Evolutionary conservation across 2,888 invertebrate species (phyloP), one percentile per base, ranked within the genome.

Genomic region (Amaurobius ferox): DNA sequence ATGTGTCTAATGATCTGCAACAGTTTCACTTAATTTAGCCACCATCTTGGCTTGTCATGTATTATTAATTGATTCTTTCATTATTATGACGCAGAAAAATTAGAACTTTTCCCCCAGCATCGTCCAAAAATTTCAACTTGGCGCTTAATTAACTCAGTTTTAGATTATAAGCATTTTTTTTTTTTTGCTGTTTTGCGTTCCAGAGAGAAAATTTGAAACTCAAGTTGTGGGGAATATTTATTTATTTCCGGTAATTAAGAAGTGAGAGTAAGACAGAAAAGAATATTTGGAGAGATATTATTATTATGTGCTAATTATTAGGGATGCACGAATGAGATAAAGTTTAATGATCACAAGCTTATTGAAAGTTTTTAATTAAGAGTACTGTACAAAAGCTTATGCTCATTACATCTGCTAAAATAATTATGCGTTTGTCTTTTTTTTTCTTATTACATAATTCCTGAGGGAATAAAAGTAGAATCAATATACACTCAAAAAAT

Each of bases 51-150:
- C 67, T 39, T 80, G 80, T 80, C 72, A 66, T 67, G 73, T 66
- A 73, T 67, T 80, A 80, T 80, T 80, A 80, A 80, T 80, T 73
- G 80, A 73, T 80, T 80, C 44, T 44, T 64, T 80, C 67, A 67
- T 80, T 79, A 79, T 79, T 79, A 71, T 61, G 44, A 71, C 62
- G 62, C 40, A 28, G 40, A 61, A 55, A 55, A 70, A 19, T 16
- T n/a, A 13, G 39, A 19, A 44, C 30, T 71, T 79, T 48, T 40
- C 19, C 6, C 19, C 35, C 23, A 32, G 39, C 64, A 62, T 44
- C 61, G 19, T 9, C 30, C 5, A n/a, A n/a, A 23, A 44, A 16
- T 44, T 44, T 44, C 44, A 30, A 44, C 30, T 78, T 16, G 7
- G 3, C 7, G 29, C 39, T 78, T 72, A 79, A 79, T 72, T 64